Evolutionary conservation across 2,888 invertebrate genomes (phyloP).

Genomic region (Drosophila leonis): DNA sequence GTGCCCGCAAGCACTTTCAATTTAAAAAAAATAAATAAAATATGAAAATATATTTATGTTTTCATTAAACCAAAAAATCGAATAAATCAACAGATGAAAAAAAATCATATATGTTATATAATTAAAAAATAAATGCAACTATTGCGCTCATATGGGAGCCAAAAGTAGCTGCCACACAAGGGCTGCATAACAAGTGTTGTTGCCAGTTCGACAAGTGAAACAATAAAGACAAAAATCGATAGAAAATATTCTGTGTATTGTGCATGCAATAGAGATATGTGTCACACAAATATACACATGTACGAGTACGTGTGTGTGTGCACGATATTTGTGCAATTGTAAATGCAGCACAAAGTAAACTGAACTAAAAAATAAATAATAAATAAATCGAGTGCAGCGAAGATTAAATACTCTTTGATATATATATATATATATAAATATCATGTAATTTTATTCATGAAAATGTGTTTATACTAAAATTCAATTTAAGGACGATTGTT

Average conservation of each 20-base stretch:
- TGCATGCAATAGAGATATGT: slow-evolving; percentile 33
- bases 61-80: slow-evolving; percentile 4
- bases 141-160: background rate
- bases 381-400: background rate
- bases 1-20: background rate
- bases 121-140: background rate
- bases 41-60: background rate
- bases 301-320: background rate
- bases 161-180: slow-evolving; percentile 20
- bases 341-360: slow-evolving; percentile 47
- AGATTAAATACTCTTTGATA: slow-evolving; percentile 7
- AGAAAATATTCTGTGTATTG: slow-evolving; percentile 57
- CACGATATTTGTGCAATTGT: slow-evolving; percentile 34
- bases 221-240: slow-evolving; percentile 74
- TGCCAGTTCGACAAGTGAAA: slow-evolving; percentile 55
- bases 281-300: slow-evolving; percentile 18
- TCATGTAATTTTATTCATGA: background rate
- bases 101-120: background rate
- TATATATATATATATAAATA: background rate
- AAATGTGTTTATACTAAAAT: slow-evolving; percentile 2
- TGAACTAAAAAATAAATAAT: slow-evolving; percentile 26
- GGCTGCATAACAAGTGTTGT: slow-evolving; percentile 50
- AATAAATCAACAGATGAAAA: slow-evolving; percentile 5
- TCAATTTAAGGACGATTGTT: background rate
- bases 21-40: slow-evolving; percentile 15